Conservation (phyloP, 2,113 vertebrate species). For the Trichomycterus rosablanca region DNA sequence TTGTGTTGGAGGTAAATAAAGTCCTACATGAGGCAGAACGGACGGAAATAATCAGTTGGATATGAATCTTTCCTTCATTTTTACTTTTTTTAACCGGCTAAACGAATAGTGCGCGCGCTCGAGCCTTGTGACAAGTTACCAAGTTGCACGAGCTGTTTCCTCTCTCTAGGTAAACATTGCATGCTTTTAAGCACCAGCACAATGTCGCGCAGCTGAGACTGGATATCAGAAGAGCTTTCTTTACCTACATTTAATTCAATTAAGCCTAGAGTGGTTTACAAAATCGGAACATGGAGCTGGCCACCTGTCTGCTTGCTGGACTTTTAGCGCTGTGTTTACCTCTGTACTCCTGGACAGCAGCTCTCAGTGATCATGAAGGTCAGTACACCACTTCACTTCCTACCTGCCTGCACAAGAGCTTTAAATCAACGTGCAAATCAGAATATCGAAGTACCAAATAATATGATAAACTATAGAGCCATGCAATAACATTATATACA, state of each 20-base stretch:
- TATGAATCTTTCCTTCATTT: neutral
- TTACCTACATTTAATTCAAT: slow-evolving; percentile 15
- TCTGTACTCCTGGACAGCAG: slow-evolving; percentile 27
- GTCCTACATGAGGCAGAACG: neutral
- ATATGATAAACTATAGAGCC: no score
- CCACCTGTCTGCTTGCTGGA: slow-evolving; percentile 23
- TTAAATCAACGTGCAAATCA: no score
- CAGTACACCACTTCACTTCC: slow-evolving; percentile 23
- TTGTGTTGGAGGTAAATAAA: neutral
- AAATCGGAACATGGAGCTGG: slow-evolving; percentile 38
- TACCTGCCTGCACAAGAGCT: no score
- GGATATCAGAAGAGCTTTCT: slow-evolving; percentile 3
- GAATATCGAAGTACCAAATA: no score
- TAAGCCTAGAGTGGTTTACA: slow-evolving; percentile 16
- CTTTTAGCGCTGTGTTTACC: slow-evolving; percentile 21
- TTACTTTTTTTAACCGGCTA: no score
- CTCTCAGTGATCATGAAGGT: slow-evolving; percentile 34
- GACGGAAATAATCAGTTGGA: neutral
- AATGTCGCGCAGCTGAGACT: slow-evolving; percentile 45
- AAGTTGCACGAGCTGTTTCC: neutral
- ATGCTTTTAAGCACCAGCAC: neutral
- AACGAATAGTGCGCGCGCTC: neutral
- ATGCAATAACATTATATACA: no score
- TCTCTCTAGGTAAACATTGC: neutral
- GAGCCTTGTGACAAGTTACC: neutral